Evolutionary conservation across 1,140 invertebrate species (phyloP).

Genomic region (Papilio polytes): DNA sequence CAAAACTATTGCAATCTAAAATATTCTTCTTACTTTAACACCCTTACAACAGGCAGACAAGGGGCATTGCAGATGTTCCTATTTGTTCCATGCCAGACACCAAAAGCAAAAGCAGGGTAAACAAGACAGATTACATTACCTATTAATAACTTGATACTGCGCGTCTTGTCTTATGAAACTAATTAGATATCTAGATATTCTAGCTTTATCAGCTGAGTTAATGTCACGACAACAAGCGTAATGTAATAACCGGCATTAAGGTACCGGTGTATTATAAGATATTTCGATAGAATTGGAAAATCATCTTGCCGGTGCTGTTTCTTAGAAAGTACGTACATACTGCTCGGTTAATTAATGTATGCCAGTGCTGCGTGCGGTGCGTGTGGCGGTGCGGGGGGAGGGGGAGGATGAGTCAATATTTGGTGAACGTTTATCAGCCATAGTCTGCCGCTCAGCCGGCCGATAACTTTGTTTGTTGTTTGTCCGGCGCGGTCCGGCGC

Average conservation of each 20-base stretch:
- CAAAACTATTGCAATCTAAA: too few species aligned
- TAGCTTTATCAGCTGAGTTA: too few species aligned
- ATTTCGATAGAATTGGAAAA: background rate
- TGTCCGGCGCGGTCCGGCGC: background rate
- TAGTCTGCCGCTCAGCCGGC: background rate
- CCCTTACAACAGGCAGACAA: too few species aligned
- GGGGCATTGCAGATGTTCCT: too few species aligned
- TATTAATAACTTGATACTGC: too few species aligned
- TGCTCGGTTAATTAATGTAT: background rate
- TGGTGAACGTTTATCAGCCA: conserved; percentile 15
- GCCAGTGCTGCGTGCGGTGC: background rate
- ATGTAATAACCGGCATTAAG: background rate
- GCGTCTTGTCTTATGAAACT: too few species aligned
- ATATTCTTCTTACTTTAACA: too few species aligned
- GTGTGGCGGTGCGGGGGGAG: background rate
- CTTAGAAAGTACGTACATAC: background rate
- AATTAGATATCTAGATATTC: too few species aligned
- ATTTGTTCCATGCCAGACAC: too few species aligned
- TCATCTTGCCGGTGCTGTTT: background rate
- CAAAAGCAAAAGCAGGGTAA: too few species aligned
- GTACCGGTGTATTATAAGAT: background rate
- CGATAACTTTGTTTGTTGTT: conserved; percentile 15
- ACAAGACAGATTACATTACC: too few species aligned
- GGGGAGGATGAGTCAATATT: conserved; percentile 7
- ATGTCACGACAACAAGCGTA: too few species aligned